Percentiles rank a stretch among this genome's conserved stretches.
phyloP scores from a whole-genome alignment of 2,797 vertebrate species.

The Protosalanx chinensis region DNA sequence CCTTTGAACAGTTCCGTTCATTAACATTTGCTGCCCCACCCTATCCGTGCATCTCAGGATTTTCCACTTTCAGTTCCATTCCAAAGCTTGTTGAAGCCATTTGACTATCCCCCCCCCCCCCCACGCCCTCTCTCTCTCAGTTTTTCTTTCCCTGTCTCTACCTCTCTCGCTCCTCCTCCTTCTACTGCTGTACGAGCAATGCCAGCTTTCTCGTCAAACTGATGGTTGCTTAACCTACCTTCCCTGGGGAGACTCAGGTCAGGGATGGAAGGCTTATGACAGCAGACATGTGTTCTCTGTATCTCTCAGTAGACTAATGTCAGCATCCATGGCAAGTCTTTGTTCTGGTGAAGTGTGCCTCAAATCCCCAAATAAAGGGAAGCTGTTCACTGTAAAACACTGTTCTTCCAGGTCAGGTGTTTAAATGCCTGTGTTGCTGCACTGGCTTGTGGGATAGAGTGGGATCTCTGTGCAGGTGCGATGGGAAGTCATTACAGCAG shows the following conservation, averaged over 20 bases:
- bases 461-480: slow-evolving; percentile 52
- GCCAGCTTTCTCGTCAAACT: slow-evolving; percentile 39
- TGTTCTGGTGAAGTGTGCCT: slow-evolving; percentile 59
- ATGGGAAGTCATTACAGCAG: slow-evolving; percentile 66
- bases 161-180: no score
- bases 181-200: no score
- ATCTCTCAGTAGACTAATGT: slow-evolving; percentile 64
- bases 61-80: slow-evolving; percentile 60
- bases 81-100: slow-evolving; percentile 31
- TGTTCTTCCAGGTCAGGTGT: slow-evolving; percentile 44
- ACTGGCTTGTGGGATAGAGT: neutral
- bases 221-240: slow-evolving; percentile 53
- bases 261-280: slow-evolving; percentile 54
- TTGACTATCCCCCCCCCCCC: slow-evolving; percentile 30
- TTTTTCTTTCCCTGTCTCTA: no score
- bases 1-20: slow-evolving; percentile 69
- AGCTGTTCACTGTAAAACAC: slow-evolving; percentile 3
- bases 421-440: neutral
- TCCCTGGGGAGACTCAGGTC: slow-evolving; percentile 5
- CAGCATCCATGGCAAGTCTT: slow-evolving; percentile 58
- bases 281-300: slow-evolving; percentile 72
- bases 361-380: slow-evolving; percentile 33
- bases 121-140: neutral
- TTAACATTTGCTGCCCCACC: slow-evolving; percentile 71
- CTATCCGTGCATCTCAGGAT: slow-evolving; percentile 56